Evolutionary conservation across 1,140 invertebrate genomes (phyloP).

Genomic region (Lanistes nyassanus): DNA sequence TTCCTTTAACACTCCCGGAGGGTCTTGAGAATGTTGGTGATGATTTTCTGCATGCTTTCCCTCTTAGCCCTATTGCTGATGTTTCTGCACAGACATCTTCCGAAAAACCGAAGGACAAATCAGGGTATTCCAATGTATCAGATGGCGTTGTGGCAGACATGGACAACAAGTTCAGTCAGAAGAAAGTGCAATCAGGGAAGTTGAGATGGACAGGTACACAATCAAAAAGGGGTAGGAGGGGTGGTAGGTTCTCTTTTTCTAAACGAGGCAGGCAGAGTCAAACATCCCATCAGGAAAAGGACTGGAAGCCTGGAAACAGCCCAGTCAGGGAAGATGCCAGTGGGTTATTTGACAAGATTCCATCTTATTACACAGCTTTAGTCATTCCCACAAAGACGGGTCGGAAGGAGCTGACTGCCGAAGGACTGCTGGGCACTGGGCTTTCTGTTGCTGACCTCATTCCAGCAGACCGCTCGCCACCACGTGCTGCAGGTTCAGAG

Average conservation of each 20-base stretch:
- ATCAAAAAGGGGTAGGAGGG: not conserved
- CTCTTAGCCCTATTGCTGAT: too few relatives aligned
- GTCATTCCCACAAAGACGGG: slow-evolving; percentile 47
- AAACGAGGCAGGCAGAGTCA: not conserved
- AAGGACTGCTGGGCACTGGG: slow-evolving; percentile 14
- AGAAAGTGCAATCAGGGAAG: too few relatives aligned
- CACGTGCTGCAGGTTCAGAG: slow-evolving; percentile 25
- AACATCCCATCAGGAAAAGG: not conserved
- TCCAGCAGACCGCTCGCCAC: slow-evolving; percentile 45
- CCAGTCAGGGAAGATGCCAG: slow-evolving; percentile 24
- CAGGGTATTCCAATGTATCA: too few relatives aligned
- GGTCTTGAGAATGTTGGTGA: too few relatives aligned
- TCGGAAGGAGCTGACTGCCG: slow-evolving; percentile 35
- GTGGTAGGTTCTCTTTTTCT: not conserved
- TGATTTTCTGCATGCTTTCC: too few relatives aligned
- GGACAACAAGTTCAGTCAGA: too few relatives aligned
- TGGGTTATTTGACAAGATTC: slow-evolving; percentile 58
- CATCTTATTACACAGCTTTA: slow-evolving; percentile 55
- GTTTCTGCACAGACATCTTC: too few relatives aligned
- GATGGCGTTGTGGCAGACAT: too few relatives aligned
- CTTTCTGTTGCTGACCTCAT: slow-evolving; percentile 42
- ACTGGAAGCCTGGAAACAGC: not conserved
- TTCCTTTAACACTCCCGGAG: too few relatives aligned
- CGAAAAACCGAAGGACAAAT: too few relatives aligned
- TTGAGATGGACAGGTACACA: too few relatives aligned